Evolutionary conservation across 2,113 vertebrate genomes (phyloP).

Genomic region (Condylura cristata): DNA sequence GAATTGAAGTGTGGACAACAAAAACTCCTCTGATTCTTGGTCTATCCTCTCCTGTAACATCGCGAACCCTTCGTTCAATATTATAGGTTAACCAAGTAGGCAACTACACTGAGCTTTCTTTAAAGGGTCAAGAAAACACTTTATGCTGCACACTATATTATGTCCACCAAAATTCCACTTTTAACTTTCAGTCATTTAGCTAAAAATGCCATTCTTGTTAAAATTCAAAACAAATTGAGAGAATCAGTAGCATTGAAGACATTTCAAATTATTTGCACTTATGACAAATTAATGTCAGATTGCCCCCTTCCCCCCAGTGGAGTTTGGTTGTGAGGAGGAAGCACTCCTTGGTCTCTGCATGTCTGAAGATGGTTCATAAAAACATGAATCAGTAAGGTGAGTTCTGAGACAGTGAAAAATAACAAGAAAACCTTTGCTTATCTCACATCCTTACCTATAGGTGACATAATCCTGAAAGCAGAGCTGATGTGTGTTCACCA

Average conservation of each 20-base stretch:
- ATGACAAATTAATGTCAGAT: neutral
- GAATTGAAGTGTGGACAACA: neutral
- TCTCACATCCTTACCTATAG: neutral
- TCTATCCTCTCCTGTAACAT: neutral
- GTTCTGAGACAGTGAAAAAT: neutral
- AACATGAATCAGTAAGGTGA: neutral
- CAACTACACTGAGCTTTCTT: neutral
- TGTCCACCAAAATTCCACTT: neutral
- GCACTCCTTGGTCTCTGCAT: neutral
- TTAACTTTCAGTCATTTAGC: slow-evolving; percentile 3
- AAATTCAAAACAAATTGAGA: neutral
- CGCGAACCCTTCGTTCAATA: neutral
- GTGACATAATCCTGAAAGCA: neutral
- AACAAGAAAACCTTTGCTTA: neutral
- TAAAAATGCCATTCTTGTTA: neutral
- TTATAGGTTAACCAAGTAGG: neutral
- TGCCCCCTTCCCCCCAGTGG: neutral
- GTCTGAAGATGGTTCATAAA: neutral
- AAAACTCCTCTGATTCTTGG: neutral
- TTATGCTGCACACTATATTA: neutral
- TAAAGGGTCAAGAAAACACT: neutral
- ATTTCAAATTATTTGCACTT: neutral
- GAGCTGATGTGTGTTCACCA: neutral
- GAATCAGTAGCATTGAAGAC: neutral
- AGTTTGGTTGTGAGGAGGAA: neutral